These are phyloP conservation scores for Merops nubicus DNA, from an alignment of 2,113 vertebrate species.

Conservation along the genomic window DNA sequence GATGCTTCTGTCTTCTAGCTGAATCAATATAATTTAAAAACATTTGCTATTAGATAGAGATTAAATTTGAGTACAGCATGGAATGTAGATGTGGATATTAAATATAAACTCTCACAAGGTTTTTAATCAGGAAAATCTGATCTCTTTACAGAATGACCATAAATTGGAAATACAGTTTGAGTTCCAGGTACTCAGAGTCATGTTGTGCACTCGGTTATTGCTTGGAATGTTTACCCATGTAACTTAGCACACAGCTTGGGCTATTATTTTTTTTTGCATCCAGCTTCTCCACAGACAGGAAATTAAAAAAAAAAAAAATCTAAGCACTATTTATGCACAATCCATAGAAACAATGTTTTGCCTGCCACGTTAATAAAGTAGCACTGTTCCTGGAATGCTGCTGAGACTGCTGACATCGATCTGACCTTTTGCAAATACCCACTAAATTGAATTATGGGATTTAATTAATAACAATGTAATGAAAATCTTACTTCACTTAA, in stretches of 20 bases:
- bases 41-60: conserved; percentile 16
- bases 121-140: conserved; percentile 58
- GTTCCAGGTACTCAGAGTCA: background rate
- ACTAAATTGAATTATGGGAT: background rate
- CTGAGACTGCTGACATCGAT: background rate
- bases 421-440: conserved; percentile 16
- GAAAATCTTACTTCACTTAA: background rate
- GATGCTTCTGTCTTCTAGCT: background rate
- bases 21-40: background rate
- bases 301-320: conserved; percentile 39
- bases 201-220: background rate
- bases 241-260: background rate
- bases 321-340: background rate
- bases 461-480: background rate
- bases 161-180: conserved; percentile 8
- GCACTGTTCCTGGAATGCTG: background rate
- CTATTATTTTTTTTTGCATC: background rate
- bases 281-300: conserved; percentile 37
- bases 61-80: background rate
- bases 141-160: conserved; percentile 20
- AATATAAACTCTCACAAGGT: conserved; percentile 13
- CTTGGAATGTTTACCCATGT: background rate
- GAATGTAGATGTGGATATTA: conserved; percentile 55
- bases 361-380: background rate
- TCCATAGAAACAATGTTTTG: conserved; percentile 26